Base-by-base conservation (phyloP, 2,113 vertebrate species). In the Alosa alosa region DNA sequence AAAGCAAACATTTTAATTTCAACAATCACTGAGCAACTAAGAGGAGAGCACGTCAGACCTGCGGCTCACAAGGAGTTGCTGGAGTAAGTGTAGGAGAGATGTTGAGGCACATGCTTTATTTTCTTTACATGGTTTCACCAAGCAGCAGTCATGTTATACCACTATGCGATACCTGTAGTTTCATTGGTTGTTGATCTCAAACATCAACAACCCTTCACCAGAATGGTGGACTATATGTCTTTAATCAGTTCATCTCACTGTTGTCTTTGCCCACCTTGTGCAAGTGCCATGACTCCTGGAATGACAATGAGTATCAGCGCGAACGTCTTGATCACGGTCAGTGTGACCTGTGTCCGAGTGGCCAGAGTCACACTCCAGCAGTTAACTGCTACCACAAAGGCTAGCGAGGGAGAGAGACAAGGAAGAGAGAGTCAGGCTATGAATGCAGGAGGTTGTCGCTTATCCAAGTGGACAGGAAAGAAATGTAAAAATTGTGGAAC, bases 341-440 rank as follows among this genome's bases (percentile, higher is more conserved):
- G 91, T 10, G 90, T 84, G 0, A 95, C 93, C 91, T 97, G 97
- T 36, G 95, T 93, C 78, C 94, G 94, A 9, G 95, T 94, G 0
- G 96, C 95, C 94, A 95, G 78, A 87, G 91, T 95, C 89, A 97
- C 96, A 0, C 97, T 98, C 95, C 96, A 98, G 88, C 96, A 97
- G 84, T 98, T 98, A 81, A 97, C 82, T 2, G 92, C 94, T 15
- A 97, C 95, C 25, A 97, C 93, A 44, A 84, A 93, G 0, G 96
- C 97, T 97, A 31, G 31, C 31, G 31, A 31, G 31, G 31, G 31
- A 82, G 78, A 84, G 81, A 90, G 75, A 91, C 47, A 90, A 78
- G 1, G 52, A 84, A 82, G 45, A 84, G 13, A 86, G 20, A 82
- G 88, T 81, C 0, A 45, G 0, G 82, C 6, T 8, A n/a, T 83